These are phyloP conservation scores for Choloepus hoffmanni DNA, from an alignment of 2,113 vertebrate species.

Conservation along the genomic window DNA sequence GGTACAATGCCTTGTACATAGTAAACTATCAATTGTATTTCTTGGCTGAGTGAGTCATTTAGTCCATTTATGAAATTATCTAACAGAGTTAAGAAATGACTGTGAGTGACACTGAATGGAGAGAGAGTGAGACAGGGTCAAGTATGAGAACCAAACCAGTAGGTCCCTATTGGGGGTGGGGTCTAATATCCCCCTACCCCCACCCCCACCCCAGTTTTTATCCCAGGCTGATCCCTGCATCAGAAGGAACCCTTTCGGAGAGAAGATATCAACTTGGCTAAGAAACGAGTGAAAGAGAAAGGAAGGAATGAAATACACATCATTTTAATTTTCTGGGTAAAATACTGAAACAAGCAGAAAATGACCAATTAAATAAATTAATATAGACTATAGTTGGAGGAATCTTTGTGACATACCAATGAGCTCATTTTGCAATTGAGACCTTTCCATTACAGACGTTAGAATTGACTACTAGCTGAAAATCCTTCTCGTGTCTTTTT, in stretches of 20 bases:
- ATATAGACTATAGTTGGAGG: background rate
- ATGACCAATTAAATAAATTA: constrained; percentile 32
- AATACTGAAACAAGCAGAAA: constrained; percentile 30
- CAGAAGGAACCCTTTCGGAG: background rate
- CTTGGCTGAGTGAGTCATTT: background rate
- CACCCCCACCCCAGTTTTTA: background rate
- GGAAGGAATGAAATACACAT: background rate
- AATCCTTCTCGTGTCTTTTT: background rate
- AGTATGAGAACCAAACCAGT: background rate
- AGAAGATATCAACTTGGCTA: background rate
- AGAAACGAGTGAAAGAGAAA: background rate
- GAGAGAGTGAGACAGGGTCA: background rate
- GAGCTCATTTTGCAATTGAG: background rate
- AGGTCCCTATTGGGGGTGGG: rapidly evolving
- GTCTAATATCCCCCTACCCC: background rate
- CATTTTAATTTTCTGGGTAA: background rate
- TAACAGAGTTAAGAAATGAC: background rate
- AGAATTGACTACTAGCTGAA: background rate
- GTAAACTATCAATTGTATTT: background rate
- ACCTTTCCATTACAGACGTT: background rate
- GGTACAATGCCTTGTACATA: background rate
- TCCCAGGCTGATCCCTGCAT: background rate
- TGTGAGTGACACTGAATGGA: background rate
- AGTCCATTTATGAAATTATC: background rate
- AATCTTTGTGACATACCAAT: background rate